Evolutionary conservation across 2,113 vertebrate genomes (phyloP).

Genomic region (Thalassarche chlororhynchos): DNA sequence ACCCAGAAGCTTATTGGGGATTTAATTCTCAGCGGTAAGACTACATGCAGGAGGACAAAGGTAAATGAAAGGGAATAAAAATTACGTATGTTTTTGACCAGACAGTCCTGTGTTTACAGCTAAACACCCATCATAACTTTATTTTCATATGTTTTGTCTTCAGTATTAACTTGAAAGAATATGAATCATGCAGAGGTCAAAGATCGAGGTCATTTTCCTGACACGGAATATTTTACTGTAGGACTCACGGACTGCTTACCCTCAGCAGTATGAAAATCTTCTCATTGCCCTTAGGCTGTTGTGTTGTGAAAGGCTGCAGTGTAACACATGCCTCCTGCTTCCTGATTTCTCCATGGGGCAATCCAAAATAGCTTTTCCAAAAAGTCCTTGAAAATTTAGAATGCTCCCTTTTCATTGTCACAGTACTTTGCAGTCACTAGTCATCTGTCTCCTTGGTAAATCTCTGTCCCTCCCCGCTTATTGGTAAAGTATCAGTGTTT

Average conservation of each 20-base stretch:
- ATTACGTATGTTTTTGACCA: neutral
- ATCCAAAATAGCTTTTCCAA: neutral
- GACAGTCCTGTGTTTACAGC: neutral
- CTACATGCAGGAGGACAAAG: neutral
- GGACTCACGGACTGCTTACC: neutral
- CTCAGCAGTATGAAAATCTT: conserved; percentile 29
- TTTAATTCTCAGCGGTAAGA: neutral
- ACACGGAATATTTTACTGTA: conserved; percentile 42
- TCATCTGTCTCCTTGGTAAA: neutral
- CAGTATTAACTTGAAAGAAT: conserved; percentile 44
- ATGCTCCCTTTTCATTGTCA: neutral
- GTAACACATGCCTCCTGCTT: neutral
- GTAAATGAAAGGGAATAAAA: conserved; percentile 15
- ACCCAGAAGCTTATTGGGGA: neutral
- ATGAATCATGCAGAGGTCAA: conserved; percentile 19
- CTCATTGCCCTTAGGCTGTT: conserved; percentile 32
- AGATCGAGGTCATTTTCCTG: conserved; percentile 16
- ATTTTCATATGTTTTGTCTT: conserved; percentile 65
- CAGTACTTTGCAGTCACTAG: neutral
- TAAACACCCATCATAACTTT: neutral
- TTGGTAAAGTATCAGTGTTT: neutral
- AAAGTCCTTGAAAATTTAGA: neutral
- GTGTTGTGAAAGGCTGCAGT: conserved; percentile 17
- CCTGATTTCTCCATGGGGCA: neutral
- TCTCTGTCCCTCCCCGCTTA: neutral